These are phyloP conservation scores for Meghimatium bilineatum DNA, from an alignment of 2,888 invertebrate species.

Conservation along the genomic window DNA sequence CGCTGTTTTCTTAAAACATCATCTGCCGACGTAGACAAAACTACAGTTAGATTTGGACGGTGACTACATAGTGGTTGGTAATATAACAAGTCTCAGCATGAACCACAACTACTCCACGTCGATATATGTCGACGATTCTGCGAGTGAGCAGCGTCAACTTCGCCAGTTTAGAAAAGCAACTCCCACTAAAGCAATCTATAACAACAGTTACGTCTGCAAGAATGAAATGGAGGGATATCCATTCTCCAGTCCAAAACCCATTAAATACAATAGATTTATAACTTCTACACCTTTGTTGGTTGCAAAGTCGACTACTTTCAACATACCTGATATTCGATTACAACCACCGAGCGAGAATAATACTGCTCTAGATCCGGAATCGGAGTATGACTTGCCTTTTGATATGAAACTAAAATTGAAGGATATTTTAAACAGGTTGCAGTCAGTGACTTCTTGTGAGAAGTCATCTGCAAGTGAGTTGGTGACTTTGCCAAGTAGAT, in stretches of 20 bases:
- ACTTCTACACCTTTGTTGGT: not conserved
- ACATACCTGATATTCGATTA: not conserved
- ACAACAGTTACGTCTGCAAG: not conserved
- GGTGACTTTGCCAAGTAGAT: constrained; percentile 17
- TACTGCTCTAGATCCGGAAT: not conserved
- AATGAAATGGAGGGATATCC: not conserved
- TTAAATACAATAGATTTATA: not conserved
- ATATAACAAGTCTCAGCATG: too few relatives aligned
- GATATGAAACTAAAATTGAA: not conserved
- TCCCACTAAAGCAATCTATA: not conserved
- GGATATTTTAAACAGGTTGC: not conserved
- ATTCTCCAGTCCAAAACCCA: not conserved
- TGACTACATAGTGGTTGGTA: too few relatives aligned
- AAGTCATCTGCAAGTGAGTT: not conserved
- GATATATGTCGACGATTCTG: too few relatives aligned
- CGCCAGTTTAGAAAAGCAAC: not conserved
- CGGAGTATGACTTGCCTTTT: not conserved
- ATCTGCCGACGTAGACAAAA: too few relatives aligned
- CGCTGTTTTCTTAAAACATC: too few relatives aligned
- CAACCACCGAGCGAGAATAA: not conserved
- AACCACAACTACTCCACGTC: too few relatives aligned
- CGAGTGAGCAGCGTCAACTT: not conserved
- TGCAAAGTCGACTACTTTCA: not conserved
- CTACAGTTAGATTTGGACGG: too few relatives aligned
- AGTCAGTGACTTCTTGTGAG: not conserved